Percentiles rank a stretch among this genome's conserved stretches.
Evolutionary conservation across 2,113 vertebrate species (phyloP).

Genomic region (Syngnathus typhle): DNA sequence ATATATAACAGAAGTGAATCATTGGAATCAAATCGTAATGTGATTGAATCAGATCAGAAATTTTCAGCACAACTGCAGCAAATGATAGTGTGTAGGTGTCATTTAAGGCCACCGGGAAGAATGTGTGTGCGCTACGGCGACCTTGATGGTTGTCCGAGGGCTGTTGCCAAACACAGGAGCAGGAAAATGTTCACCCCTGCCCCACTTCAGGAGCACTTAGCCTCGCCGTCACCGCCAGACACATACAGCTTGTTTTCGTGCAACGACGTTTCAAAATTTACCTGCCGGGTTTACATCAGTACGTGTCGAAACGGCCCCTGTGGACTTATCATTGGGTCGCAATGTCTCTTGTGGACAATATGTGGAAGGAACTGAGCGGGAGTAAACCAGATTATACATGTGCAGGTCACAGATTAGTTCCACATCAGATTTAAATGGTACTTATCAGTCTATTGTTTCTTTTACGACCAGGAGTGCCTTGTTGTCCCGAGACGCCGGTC

Average conservation of each 20-base stretch:
- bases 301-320: neutral
- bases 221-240: neutral
- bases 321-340: neutral
- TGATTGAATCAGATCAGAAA: neutral
- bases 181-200: conserved; percentile 70
- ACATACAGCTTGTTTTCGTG: neutral
- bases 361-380: conserved; percentile 42
- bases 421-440: neutral
- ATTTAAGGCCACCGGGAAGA: neutral
- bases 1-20: neutral
- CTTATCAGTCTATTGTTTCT: conserved; percentile 28
- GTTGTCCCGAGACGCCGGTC: neutral
- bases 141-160: conserved; percentile 39
- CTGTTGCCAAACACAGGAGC: conserved; percentile 54
- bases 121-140: conserved; percentile 8
- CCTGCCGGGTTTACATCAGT: neutral
- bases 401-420: conserved; percentile 12
- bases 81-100: too few species aligned
- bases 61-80: too few species aligned
- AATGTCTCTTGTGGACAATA: conserved; percentile 23
- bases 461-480: neutral
- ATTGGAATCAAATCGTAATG: neutral
- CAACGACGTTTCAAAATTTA: neutral
- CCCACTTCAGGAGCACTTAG: conserved; percentile 44
- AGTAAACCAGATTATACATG: conserved; percentile 9